Evolutionary conservation across 2,888 invertebrate species (phyloP), one percentile per base, ranked within the genome.

Genomic region (Apocheima hispidaria): DNA sequence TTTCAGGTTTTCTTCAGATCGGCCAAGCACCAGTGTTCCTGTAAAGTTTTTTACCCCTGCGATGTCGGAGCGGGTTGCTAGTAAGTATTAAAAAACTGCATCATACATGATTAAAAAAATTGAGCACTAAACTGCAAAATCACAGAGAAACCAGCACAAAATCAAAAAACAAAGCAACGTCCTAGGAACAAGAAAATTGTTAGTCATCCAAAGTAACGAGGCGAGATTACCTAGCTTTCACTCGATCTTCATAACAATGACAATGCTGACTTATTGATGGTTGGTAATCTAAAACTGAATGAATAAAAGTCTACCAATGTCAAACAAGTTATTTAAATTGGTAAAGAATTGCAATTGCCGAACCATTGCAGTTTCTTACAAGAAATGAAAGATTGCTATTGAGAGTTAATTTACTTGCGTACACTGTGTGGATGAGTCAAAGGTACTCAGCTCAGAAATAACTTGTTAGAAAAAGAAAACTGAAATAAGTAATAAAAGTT

Each of bases 201-300:
- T 55, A 62, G 70, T 70, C 70, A 70, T 66, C 52, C 26, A 23
- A 65, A 38, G 58, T 68, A 70, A 70, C 64, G 62, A 69, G 56
- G 51, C 51, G 21, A 20, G 18, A 53, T 49, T 41, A 49, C 30
- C 50, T 36, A 52, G 66, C 68, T 70, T 68, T 68, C 69, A 65
- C 69, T 38, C 23, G 36, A 52, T 67, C 55, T 52, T 49, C 49
- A 50, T 61, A 59, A 60, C 57, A 50, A 51, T 64, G 60, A 57
- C 52, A 65, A 64, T 67, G 51, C 56, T 41, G 41, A 50, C 56
- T 40, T 38, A 63, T 51, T 62, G 48, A 60, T 60, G 49, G 26
- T 23, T n/a, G n/a, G 28, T 40, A 33, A 46, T 51, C 28, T 44
- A 44, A 44, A 3, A 2, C 16, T 26, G 35, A 18, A 28, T 54